A percentile compares a stretch with the other conserved stretches of the same genome.
Conservation (phyloP, 2,888 invertebrate species). For the Lampropteryx suffumata region DNA sequence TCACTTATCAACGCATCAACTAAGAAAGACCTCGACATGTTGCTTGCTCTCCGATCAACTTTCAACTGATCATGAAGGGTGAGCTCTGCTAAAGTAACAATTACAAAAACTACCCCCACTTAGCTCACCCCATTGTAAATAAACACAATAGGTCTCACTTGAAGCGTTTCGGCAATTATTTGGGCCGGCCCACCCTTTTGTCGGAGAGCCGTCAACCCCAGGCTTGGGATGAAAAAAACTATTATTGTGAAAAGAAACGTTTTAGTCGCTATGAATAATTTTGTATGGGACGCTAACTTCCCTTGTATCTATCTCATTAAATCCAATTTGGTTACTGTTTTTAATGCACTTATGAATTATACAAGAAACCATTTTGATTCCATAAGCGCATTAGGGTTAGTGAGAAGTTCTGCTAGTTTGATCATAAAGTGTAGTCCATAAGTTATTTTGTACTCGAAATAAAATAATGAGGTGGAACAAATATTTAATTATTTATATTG, state of each 20-base stretch:
- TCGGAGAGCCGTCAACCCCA: conserved; percentile 77
- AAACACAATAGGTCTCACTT: conserved; percentile 78
- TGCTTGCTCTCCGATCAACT: conserved; percentile 50
- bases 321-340: conserved; percentile 76
- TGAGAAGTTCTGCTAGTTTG: conserved; percentile 5
- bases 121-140: conserved; percentile 77
- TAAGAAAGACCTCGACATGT: conserved; percentile 91
- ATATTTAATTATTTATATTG: too few species aligned
- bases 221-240: conserved; percentile 59
- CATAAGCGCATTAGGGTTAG: conserved; percentile 26
- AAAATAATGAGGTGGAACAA: too few species aligned
- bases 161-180: conserved; percentile 82
- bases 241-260: conserved; percentile 73
- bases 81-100: conserved; percentile 70
- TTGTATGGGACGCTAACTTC: conserved; percentile 76
- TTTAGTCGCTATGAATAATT: conserved; percentile 82
- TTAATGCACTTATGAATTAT: conserved; percentile 50
- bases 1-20: conserved; percentile 91
- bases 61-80: conserved; percentile 64
- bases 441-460: conserved; percentile 12
- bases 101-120: conserved; percentile 83
- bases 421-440: too few species aligned
- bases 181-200: conserved; percentile 82
- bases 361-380: conserved; percentile 34
- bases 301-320: conserved; percentile 80